Evolutionary conservation across 2,113 vertebrate genomes (phyloP).

Genomic region (chimpanzee (Pan troglodytes)): DNA sequence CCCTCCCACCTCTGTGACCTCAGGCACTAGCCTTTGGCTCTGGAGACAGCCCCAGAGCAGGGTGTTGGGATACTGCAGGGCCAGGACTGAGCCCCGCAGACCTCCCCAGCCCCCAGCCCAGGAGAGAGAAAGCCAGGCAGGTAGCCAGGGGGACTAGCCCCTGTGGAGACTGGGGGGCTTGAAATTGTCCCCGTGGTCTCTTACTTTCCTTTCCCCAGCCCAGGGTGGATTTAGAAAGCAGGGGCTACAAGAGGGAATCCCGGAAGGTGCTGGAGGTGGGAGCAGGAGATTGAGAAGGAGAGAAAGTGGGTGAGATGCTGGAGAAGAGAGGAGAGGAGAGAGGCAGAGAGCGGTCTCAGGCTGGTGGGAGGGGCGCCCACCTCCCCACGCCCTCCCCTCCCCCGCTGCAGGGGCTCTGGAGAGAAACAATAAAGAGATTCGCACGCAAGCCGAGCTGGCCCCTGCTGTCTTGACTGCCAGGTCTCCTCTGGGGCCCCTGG

Average conservation of each 20-base stretch:
- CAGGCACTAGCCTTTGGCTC: slow-evolving; percentile 43
- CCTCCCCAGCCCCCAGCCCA: neutral
- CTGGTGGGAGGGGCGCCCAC: slow-evolving; percentile 70
- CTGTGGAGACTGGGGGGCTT: neutral
- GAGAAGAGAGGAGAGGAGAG: slow-evolving; percentile 77
- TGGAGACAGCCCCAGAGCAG: neutral
- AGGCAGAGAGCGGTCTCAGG: slow-evolving; percentile 75
- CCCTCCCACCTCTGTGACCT: neutral
- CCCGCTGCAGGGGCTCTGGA: slow-evolving; percentile 70
- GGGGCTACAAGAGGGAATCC: slow-evolving; percentile 79
- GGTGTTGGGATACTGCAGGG: neutral
- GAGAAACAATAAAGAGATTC: slow-evolving; percentile 85
- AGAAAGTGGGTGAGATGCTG: slow-evolving; percentile 69
- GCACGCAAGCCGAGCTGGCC: slow-evolving; percentile 74
- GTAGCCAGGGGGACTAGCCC: neutral
- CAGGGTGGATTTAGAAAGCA: slow-evolving; percentile 69
- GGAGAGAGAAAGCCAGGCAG: neutral
- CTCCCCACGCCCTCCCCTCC: slow-evolving; percentile 70
- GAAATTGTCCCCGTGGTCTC: neutral
- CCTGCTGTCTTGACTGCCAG: slow-evolving; percentile 25
- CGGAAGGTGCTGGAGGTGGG: slow-evolving; percentile 83
- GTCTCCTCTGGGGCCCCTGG: neutral
- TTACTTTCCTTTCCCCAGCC: slow-evolving; percentile 1
- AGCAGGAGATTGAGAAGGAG: slow-evolving; percentile 79
- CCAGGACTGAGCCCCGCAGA: neutral